Evolutionary conservation across 2,888 invertebrate species (phyloP), one percentile per base, ranked within the genome.

Genomic region (Micoletzkya japonica): DNA sequence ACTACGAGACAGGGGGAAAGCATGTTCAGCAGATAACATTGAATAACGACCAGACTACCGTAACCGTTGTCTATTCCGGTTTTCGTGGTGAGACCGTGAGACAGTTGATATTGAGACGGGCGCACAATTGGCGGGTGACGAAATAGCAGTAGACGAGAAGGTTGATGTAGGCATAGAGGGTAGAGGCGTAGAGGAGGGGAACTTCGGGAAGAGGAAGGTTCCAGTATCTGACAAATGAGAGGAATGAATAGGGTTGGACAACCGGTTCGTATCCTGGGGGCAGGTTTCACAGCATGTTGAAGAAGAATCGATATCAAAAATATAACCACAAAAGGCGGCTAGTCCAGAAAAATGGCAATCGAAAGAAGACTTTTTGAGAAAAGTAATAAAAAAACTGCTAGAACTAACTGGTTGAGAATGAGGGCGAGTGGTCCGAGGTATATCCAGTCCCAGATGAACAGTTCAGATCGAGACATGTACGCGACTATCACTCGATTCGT

Each of bases 401-500:
- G n/a, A 24, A 67, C 67, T 90, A 96, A 98, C 89, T 98, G 98
- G 89, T 99, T 99, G 75, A 97, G 90, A 88, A 97, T 95, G 80
- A 99, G 88, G 90, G 95, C 90, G 44, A 91, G 90, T 20, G 97
- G 97, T 4, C 96, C 96, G 73, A 95, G 87, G 73, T 97, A 89
- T 54, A 93, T 92, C 89, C 92, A 92, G 88, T 98, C 98, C 88
- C 94, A 91, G 86, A 95, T 92, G 78, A 93, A 92, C 92, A 98
- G 93, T 89, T 95, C 95, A 87, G 94, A 94, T 88, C 94, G 94
- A n/a, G 95, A 94, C 98, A 98, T 98, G 86, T 98, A 97, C 61
- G 97, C 97, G 83, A 98, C 95, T 94, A 97, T 95, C 78, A 97
- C 89, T 92, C 90, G 88, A 93, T 95, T 82, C 72, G 97, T 96